Conservation (phyloP, 2,797 vertebrate genomes). For the Tokudaia muenninki region DNA sequence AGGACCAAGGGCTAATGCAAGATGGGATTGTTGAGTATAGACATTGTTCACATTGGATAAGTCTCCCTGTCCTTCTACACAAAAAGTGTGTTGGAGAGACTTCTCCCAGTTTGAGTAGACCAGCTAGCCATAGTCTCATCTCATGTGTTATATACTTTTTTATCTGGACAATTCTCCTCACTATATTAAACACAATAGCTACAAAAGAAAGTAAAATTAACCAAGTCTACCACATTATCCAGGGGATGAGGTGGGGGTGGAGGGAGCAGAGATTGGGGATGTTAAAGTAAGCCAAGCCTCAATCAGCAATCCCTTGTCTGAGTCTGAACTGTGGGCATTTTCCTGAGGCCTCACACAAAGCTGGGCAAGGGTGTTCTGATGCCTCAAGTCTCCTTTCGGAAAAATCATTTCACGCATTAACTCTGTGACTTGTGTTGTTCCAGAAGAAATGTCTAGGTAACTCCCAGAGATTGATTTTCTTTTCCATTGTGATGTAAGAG, state of each 20-base stretch:
- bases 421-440: not conserved
- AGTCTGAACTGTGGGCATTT: slow-evolving; percentile 18
- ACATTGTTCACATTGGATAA: not conserved
- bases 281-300: not conserved
- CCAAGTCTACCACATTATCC: not conserved
- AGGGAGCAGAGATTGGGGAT: not conserved
- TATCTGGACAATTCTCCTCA: not conserved
- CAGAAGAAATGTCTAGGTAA: not conserved
- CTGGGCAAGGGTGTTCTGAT: not conserved
- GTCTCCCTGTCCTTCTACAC: not conserved
- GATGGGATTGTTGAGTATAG: not conserved
- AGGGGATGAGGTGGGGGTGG: not conserved
- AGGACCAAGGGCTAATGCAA: not conserved
- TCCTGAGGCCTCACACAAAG: slow-evolving; percentile 31
- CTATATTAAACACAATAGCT: slow-evolving; percentile 42
- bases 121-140: not conserved
- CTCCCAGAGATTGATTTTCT: not conserved
- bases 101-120: not conserved
- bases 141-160: not conserved
- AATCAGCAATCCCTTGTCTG: not conserved
- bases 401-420: slow-evolving; percentile 22
- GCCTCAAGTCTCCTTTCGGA: not conserved
- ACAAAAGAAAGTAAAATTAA: not conserved
- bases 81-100: not conserved
- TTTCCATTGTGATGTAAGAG: slow-evolving; percentile 33